phyloP scores from a whole-genome alignment of 64 coral and sea anemone species.

The Stichodactyla helianthus region DNA sequence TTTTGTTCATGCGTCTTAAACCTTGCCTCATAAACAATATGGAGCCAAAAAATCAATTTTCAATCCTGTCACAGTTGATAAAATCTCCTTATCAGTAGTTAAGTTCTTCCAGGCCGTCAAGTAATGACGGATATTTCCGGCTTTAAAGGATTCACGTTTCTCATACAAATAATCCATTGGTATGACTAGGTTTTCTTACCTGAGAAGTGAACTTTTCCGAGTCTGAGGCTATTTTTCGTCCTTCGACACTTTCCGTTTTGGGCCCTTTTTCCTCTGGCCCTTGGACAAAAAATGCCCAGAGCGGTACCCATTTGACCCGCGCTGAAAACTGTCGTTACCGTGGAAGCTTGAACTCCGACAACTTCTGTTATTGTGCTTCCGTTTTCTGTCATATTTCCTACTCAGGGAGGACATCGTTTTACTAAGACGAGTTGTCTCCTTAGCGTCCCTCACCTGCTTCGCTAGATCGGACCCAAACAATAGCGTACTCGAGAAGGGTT shows the following conservation, averaged over 20 bases:
- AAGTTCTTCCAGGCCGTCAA: too few relatives aligned
- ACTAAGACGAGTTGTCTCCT: slow-evolving; percentile 17
- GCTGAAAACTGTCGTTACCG: too few relatives aligned
- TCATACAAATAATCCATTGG: too few relatives aligned
- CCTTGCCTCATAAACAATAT: too few relatives aligned
- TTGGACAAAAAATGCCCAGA: neutral
- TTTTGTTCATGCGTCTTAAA: too few relatives aligned
- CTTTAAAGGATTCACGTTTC: too few relatives aligned
- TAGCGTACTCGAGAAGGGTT: neutral
- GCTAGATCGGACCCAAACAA: slow-evolving; percentile 16
- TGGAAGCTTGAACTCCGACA: neutral
- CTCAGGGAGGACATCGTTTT: neutral
- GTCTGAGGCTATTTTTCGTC: neutral
- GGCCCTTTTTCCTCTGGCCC: neutral
- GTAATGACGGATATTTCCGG: too few relatives aligned
- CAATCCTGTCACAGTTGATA: slow-evolving; percentile 17
- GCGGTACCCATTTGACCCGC: too few relatives aligned
- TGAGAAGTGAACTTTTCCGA: neutral
- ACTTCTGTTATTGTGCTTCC: neutral
- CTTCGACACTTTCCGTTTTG: neutral
- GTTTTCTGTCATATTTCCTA: neutral
- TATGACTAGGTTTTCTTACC: neutral
- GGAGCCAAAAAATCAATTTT: slow-evolving; percentile 12
- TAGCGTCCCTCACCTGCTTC: neutral
- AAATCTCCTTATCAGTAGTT: slow-evolving; percentile 21